These are phyloP conservation scores for Myrmophylax atrothorax DNA, from an alignment of 2,113 vertebrate genomes.

Conservation along the genomic window DNA sequence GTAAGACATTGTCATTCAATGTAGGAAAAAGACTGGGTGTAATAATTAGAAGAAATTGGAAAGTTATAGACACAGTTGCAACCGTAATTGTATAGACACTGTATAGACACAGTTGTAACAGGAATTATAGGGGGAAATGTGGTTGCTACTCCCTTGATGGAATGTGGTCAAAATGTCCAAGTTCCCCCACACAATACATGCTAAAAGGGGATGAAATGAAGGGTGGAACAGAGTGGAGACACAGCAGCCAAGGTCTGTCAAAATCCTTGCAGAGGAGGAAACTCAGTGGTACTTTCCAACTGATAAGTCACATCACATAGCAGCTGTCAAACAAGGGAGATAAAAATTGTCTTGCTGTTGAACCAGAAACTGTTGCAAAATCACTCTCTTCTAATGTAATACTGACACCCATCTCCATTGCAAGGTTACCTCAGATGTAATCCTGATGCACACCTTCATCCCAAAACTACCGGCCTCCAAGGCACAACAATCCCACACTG, in stretches of 20 bases:
- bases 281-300: neutral
- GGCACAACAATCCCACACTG: neutral
- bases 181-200: neutral
- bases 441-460: too few species aligned
- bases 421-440: neutral
- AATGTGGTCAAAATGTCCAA: accelerated
- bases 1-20: neutral
- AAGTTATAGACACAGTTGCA: neutral
- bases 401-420: too few species aligned
- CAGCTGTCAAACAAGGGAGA: neutral
- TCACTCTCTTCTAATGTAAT: neutral
- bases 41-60: neutral
- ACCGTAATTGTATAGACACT: too few species aligned
- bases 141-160: neutral
- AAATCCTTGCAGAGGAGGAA: neutral
- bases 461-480: neutral
- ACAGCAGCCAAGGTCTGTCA: accelerated
- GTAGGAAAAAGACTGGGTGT: neutral
- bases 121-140: neutral
- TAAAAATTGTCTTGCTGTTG: neutral
- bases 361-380: neutral
- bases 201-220: neutral
- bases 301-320: accelerated
- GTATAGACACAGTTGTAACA: accelerated
- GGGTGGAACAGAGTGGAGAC: neutral